These are phyloP conservation scores for Benthosema pterotum DNA, from an alignment of 2,797 vertebrate species.

Conservation along the genomic window DNA sequence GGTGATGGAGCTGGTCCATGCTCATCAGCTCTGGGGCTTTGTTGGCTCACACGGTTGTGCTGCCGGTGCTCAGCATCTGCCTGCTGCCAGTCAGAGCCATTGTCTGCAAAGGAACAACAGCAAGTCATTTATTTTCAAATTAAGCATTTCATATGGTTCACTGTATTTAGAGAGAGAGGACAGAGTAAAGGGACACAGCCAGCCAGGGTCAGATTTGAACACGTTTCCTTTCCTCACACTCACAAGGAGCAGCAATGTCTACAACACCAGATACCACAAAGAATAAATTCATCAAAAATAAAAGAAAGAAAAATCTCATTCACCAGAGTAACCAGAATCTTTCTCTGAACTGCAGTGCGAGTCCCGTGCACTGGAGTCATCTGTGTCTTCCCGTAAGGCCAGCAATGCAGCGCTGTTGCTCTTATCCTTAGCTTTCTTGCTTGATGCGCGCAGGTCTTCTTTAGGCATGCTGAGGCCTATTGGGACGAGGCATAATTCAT, in stretches of 20 bases:
- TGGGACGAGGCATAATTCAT: conserved; percentile 11
- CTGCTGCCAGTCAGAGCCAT: conserved; percentile 74
- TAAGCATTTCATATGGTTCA: no score
- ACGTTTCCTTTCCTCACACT: no score
- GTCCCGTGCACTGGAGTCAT: conserved; percentile 36
- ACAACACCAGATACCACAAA: not conserved
- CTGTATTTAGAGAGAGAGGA: no score
- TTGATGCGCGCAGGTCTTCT: conserved; percentile 52
- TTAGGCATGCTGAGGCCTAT: conserved; percentile 69
- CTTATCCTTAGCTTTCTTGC: conserved; percentile 74
- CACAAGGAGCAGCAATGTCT: no score
- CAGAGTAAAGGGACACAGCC: no score
- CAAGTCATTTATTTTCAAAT: no score
- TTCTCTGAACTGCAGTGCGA: conserved; percentile 77
- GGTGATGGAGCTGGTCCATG: not conserved
- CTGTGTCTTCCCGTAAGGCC: conserved; percentile 44
- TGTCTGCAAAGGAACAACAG: conserved; percentile 51
- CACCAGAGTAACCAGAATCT: conserved; percentile 82
- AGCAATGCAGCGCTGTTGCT: conserved; percentile 63
- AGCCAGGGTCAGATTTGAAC: no score
- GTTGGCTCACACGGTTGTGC: conserved; percentile 38
- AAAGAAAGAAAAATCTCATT: conserved; percentile 21
- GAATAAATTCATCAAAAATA: not conserved
- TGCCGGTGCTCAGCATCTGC: conserved; percentile 66
- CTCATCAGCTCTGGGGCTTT: conserved; percentile 15